These are phyloP conservation scores for Leptodactylus fuscus DNA, from an alignment of 2,113 vertebrate species.

Conservation along the genomic window DNA sequence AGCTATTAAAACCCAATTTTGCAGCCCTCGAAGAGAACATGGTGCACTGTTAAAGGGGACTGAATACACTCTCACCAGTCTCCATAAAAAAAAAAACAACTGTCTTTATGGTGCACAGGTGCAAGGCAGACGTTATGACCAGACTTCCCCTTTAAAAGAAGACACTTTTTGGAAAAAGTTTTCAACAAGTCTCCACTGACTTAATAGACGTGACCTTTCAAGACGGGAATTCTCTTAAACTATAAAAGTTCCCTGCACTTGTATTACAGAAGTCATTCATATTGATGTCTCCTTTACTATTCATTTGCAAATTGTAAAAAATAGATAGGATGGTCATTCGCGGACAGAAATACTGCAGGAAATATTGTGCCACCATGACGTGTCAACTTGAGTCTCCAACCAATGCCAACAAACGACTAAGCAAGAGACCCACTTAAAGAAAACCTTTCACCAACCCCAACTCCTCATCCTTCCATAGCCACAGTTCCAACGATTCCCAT, in stretches of 20 bases:
- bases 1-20: conserved; percentile 63
- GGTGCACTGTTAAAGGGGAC: conserved; percentile 70
- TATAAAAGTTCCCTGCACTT: neutral
- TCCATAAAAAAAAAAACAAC: neutral
- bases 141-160: conserved; percentile 4
- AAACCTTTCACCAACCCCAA: too few species aligned
- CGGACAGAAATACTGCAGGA: too few species aligned
- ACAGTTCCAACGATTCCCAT: too few species aligned
- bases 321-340: too few species aligned
- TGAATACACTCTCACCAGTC: conserved; percentile 14
- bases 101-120: conserved; percentile 33
- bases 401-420: too few species aligned
- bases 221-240: neutral
- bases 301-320: too few species aligned
- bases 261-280: neutral
- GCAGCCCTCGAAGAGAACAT: conserved; percentile 68
- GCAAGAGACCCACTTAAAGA: too few species aligned
- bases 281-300: neutral
- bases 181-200: neutral
- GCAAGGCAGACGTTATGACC: conserved; percentile 1
- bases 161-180: neutral
- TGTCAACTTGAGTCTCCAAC: too few species aligned
- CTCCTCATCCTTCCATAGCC: too few species aligned
- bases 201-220: neutral
- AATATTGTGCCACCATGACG: too few species aligned